Conservation (phyloP, 2,113 vertebrate genomes). For the Cyanoderma ruficeps region DNA sequence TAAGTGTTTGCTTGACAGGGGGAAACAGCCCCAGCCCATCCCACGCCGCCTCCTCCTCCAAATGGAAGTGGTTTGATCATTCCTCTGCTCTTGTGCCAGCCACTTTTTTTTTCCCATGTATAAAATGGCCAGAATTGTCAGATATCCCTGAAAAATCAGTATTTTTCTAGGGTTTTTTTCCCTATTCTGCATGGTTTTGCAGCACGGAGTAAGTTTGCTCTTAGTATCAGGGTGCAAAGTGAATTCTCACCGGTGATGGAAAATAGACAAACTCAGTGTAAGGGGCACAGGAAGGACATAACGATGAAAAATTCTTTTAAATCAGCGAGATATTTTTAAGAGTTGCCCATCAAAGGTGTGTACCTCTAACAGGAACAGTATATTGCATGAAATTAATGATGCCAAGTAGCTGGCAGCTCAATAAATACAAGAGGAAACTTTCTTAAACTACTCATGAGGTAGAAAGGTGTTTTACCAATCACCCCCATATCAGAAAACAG, state of each 20-base stretch:
- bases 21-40: background rate
- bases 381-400: background rate
- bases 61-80: background rate
- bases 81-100: background rate
- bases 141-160: background rate
- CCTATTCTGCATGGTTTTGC: background rate
- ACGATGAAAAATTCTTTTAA: background rate
- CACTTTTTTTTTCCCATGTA: background rate
- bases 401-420: background rate
- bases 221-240: background rate
- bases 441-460: background rate
- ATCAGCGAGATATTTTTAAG: background rate
- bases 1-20: accelerated
- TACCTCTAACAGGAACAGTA: background rate
- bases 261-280: background rate
- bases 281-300: accelerated
- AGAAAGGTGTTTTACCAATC: background rate
- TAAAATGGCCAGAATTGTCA: background rate
- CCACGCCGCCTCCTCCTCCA: background rate
- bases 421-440: background rate
- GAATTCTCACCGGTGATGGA: background rate
- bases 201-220: background rate
- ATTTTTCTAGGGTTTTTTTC: background rate
- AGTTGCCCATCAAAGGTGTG: background rate
- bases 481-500: background rate